A percentile compares a stretch with the other conserved stretches of the same genome.
Conservation (phyloP, 1,140 invertebrate species). For the Heliothis virescens region DNA sequence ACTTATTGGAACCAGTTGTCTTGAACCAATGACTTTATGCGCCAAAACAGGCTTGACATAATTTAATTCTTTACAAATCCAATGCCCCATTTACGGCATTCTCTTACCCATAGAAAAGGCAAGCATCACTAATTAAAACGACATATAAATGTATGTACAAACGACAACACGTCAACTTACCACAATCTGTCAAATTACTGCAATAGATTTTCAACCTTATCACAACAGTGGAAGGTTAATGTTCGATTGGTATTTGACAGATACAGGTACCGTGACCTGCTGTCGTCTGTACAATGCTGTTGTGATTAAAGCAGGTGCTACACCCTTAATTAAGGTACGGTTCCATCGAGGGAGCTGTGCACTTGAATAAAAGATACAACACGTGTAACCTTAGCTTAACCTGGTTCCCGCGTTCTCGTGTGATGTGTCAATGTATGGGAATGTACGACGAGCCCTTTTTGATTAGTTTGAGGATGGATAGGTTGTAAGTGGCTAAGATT, state of each 20-base stretch:
- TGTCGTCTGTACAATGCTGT: too few relatives aligned
- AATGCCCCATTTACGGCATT: neutral
- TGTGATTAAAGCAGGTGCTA: conserved; percentile 50
- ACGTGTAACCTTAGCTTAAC: conserved; percentile 46
- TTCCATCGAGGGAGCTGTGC: conserved; percentile 39
- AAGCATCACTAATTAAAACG: conserved; percentile 41
- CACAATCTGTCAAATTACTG: too few relatives aligned
- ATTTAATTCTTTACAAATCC: neutral
- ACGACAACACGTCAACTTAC: too few relatives aligned
- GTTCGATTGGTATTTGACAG: too few relatives aligned
- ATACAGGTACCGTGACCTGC: too few relatives aligned
- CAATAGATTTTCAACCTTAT: too few relatives aligned
- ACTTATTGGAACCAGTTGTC: too few relatives aligned
- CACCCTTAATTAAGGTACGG: conserved; percentile 49
- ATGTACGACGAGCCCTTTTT: neutral
- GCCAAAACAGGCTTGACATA: too few relatives aligned
- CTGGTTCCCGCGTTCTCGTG: neutral
- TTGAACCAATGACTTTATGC: too few relatives aligned
- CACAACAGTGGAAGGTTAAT: too few relatives aligned
- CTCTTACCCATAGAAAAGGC: neutral
- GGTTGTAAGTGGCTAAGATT: too few relatives aligned
- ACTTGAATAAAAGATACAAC: conserved; percentile 54
- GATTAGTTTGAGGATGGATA: too few relatives aligned
- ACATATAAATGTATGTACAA: conserved; percentile 43
- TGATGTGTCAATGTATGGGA: conserved; percentile 5